Base-by-base conservation (phyloP, 2,797 vertebrate genomes). In the Sebastolobus alascanus region DNA sequence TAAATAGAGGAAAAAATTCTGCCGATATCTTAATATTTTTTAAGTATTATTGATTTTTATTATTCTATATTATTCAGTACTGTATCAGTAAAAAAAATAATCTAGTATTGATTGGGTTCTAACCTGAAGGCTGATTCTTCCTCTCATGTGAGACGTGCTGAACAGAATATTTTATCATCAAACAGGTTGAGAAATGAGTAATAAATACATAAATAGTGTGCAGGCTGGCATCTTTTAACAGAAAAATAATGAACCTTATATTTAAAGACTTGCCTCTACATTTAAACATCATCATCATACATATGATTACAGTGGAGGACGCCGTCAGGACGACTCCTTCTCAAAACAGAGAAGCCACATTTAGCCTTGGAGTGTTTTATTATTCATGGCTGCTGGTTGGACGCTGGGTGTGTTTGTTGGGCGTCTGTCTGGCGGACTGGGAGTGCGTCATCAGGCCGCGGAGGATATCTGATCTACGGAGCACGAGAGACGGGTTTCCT, bases 271-370 rank as follows among this genome's bases (percentile, higher is more conserved):
- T 2, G 18, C 20, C 7, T 73, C 43, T 37, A 18, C 58, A 35
- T 50, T 7, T 54, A 68, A 59, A 12, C 33, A 37, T 20, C 46
- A 38, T 40, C 50, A 69, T 10, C 37, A 14, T 31, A 1, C 25
- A 27, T 22, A 12, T 11, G 38, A 40, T 40, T 13, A 40, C 38
- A 14, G 40, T 5, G 40, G 13, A 43, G 40, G 22, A 20, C 67
- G 60, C 76, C 4, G 54, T 54, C 60, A 38, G 74, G 29, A 38
- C 11, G 40, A 6, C 71, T 60, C 67, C 50, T 37, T 4, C 5
- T 67, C 37, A 52, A 72, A 80, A 82, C 50, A 82, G 80, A 52
- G 52, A 10, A 9, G 68, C 76, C 27, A 13, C 68, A 55, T 79
- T 79, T 60, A 82, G 73, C 72, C 2, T 5, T 3, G 8, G 58